Base-by-base conservation (phyloP, 1,140 invertebrate genomes). In the Sitobion miscanthi region DNA sequence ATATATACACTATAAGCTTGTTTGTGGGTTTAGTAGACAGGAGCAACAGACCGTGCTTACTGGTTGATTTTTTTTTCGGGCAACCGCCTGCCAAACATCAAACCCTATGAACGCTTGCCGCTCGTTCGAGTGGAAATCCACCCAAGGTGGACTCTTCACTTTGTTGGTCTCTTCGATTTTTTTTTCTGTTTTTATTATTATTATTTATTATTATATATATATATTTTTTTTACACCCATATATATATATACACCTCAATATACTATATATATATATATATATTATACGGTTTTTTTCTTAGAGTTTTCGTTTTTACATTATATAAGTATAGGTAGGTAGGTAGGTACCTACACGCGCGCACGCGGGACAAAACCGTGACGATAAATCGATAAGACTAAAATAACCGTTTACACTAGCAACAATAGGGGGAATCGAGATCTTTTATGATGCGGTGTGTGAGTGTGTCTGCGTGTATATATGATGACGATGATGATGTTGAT, bases 311-410 rank as follows among this genome's bases (percentile, higher is more conserved):
- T 90, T 69, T n/a, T 38, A 21, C 17, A 47, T 21, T 54, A 88
- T 42, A 45, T 47, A 86, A 1, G 25, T 25, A 25, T 17, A 42
- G 8, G 45, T 52, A 69, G 25, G 45, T 52, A 69, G 25, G 25
- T 69, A n/a, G 2, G 1, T 23, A 62, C 23, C 9, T n/a, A n/a
- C 54, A 57, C 47, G 17, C 38, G 47, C 38, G 7, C 45, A 49
- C 49, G 20, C 69, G 35, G 49, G 49, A 93, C 82, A 45, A 86
- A 86, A 93, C 91, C 91, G 91, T 93, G 91, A 93, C 91, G 91
- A 93, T 93, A 93, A 93, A 93, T 93, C 91, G 77, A 93, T 93
- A 93, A 93, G 91, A 85, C 77, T 93, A 93, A 93, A 93, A 93
- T 93, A 93, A 93, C 91, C 91, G 91, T 93, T 93, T 85, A 49